Evolutionary conservation across 2,113 vertebrate species (phyloP), one percentile per base, ranked within the genome.

Genomic region (Merops nubicus): DNA sequence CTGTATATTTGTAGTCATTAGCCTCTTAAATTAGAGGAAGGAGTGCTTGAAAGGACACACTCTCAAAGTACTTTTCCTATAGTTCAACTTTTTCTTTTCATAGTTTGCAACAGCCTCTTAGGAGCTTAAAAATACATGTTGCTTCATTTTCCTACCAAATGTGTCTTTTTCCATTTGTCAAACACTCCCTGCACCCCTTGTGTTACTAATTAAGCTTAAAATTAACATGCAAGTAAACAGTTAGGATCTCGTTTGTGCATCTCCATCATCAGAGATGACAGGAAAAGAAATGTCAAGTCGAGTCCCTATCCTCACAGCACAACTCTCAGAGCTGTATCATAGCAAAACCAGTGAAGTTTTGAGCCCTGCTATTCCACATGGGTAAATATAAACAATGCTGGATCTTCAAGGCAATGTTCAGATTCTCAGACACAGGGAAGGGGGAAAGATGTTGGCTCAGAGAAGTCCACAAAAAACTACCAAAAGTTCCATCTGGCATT

Each of bases 131-230:
- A 93, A 86, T 74, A 94, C 91, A 93, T 4, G 3, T 10, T 80
- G 72, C 64, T 95, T 93, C 72, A 1, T 78, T 96, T 96, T 91
- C 64, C 59, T 70, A 95, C 75, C 64, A 86, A 93, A 90, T 6
- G 4, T 86, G 88, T 91, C 90, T 81, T 75, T 91, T 94, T 91
- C 60, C 43, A 79, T 95, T 97, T 92, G 88, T 96, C 96, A 96
- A 85, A 95, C 65, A 20, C 69, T 96, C 96, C 93, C 93, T 2
- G 3, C 56, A 81, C 88, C 76, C 83, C 93, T 87, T 89, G 67
- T 95, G 92, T 89, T 95, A 94, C 93, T 93, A 96, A 97, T 96
- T 95, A 96, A 92, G 91, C 88, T 94, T 91, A 92, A 96, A 96
- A 97, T 97, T 93, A 94, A 95, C 80, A 94, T 85, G 56, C 28